A percentile compares a stretch with the other conserved stretches of the same genome.
These are phyloP conservation scores for Drosophila trichaetosa DNA, from an alignment of 2,888 invertebrate species.

Conservation along the genomic window DNA sequence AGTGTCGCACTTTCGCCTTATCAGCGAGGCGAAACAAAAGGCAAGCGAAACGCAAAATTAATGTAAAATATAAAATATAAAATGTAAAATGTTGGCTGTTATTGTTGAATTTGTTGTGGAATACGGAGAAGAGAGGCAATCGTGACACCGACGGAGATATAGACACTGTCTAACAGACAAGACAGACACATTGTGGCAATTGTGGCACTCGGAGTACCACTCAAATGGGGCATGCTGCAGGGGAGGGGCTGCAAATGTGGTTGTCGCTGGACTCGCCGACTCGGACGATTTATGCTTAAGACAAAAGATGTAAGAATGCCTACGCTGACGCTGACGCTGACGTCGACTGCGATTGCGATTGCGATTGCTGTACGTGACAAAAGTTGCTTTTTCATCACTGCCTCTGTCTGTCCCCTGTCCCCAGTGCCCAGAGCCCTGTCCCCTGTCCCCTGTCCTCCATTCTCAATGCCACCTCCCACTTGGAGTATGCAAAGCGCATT, in stretches of 20 bases:
- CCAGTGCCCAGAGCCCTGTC: too few species aligned
- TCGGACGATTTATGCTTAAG: constrained; percentile 64
- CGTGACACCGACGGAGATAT: constrained; percentile 8
- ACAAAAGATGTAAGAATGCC: constrained; percentile 71
- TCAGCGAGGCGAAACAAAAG: constrained; percentile 47
- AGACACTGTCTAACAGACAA: constrained; percentile 1
- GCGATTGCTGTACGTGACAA: constrained; percentile 67
- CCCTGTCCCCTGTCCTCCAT: not conserved
- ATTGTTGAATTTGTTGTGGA: constrained; percentile 51
- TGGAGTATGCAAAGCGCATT: constrained; percentile 31
- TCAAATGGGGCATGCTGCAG: not conserved
- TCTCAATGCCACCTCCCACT: not conserved
- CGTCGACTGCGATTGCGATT: constrained; percentile 3
- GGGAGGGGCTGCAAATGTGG: constrained; percentile 23
- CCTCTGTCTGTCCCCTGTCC: not conserved
- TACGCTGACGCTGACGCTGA: constrained; percentile 39
- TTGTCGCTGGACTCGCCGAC: constrained; percentile 37
- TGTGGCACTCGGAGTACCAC: constrained; percentile 7
- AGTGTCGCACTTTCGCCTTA: constrained; percentile 53
- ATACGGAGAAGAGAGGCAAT: constrained; percentile 21
- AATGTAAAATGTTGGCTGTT: constrained; percentile 63
- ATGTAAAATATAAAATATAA: constrained; percentile 58
- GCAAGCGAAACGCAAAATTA: constrained; percentile 70
- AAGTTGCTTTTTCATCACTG: constrained; percentile 36
- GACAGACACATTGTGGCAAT: constrained; percentile 23